These are phyloP conservation scores for Rhyacophila evoluta DNA, from an alignment of 2,888 invertebrate genomes.

Conservation along the genomic window DNA sequence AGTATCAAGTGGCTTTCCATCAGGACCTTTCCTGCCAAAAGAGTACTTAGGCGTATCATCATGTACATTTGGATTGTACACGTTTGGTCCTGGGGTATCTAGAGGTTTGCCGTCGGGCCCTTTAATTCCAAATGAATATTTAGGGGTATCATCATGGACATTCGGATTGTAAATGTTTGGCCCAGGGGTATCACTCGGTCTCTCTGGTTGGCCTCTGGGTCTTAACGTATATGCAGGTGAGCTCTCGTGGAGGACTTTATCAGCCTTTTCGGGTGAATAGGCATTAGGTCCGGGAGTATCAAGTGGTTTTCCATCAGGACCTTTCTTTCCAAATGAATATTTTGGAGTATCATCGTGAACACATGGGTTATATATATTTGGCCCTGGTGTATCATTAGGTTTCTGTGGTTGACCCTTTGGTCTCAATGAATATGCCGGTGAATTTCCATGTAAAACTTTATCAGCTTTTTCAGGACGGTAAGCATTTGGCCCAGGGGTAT, in stretches of 20 bases:
- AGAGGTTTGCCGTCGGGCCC: slow-evolving; percentile 69
- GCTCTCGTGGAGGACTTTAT: slow-evolving; percentile 64
- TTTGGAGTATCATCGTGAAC: slow-evolving; percentile 67
- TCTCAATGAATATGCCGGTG: slow-evolving; percentile 70
- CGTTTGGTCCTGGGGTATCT: slow-evolving; percentile 74
- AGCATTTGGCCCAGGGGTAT: slow-evolving; percentile 72
- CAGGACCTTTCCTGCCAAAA: slow-evolving; percentile 76
- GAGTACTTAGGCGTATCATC: slow-evolving; percentile 77
- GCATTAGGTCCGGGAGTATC: slow-evolving; percentile 74
- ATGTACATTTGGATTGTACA: slow-evolving; percentile 68
- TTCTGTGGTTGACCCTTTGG: slow-evolving; percentile 62
- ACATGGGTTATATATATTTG: slow-evolving; percentile 71
- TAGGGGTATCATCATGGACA: slow-evolving; percentile 71
- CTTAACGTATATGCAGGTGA: slow-evolving; percentile 81
- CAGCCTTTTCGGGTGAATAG: slow-evolving; percentile 65
- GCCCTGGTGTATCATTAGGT: slow-evolving; percentile 65
- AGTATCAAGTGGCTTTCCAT: slow-evolving; percentile 74
- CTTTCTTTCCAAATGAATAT: slow-evolving; percentile 74
- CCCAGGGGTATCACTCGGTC: slow-evolving; percentile 64
- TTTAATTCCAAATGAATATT: slow-evolving; percentile 79
- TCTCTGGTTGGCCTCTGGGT: slow-evolving; percentile 72
- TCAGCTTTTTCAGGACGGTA: slow-evolving; percentile 60
- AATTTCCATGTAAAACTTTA: slow-evolving; percentile 63
- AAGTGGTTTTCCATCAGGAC: slow-evolving; percentile 65
- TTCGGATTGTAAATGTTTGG: slow-evolving; percentile 73